These are phyloP conservation scores for Scaptomyza pallida DNA, from an alignment of 1,140 invertebrate species.

Conservation along the genomic window DNA sequence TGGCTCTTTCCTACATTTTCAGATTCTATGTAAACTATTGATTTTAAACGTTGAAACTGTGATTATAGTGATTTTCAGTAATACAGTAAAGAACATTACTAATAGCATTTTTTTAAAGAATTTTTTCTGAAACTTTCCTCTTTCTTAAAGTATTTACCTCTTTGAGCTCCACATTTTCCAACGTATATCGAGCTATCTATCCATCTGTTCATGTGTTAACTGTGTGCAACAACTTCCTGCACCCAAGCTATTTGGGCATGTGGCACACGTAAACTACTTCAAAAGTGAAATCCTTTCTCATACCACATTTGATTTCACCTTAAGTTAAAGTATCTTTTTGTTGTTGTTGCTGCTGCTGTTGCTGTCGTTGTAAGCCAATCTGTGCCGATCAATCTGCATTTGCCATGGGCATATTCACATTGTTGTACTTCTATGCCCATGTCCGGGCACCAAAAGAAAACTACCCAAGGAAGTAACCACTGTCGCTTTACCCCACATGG, in stretches of 20 bases:
- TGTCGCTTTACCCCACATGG: conserved; percentile 18
- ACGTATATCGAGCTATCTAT: conserved; percentile 1
- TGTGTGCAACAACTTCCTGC: conserved; percentile 33
- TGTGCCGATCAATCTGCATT: conserved; percentile 45
- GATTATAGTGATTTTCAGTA: too few species aligned
- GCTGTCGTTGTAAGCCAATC: conserved; percentile 32
- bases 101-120: too few species aligned
- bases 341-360: background rate
- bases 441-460: conserved; percentile 52
- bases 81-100: too few species aligned
- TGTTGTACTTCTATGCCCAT: conserved; percentile 57
- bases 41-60: too few species aligned
- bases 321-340: conserved; percentile 21
- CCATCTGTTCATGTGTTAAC: conserved; percentile 38
- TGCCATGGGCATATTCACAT: conserved; percentile 32
- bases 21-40: too few species aligned
- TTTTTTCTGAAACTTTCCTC: too few species aligned
- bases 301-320: background rate
- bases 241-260: conserved; percentile 9
- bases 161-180: background rate
- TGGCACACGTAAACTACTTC: conserved; percentile 21
- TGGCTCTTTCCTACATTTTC: too few species aligned
- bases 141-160: background rate
- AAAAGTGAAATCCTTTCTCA: background rate
- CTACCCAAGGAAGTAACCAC: conserved; percentile 35